Conservation (phyloP, 2,888 invertebrate genomes). For the Artemia sp. region DNA sequence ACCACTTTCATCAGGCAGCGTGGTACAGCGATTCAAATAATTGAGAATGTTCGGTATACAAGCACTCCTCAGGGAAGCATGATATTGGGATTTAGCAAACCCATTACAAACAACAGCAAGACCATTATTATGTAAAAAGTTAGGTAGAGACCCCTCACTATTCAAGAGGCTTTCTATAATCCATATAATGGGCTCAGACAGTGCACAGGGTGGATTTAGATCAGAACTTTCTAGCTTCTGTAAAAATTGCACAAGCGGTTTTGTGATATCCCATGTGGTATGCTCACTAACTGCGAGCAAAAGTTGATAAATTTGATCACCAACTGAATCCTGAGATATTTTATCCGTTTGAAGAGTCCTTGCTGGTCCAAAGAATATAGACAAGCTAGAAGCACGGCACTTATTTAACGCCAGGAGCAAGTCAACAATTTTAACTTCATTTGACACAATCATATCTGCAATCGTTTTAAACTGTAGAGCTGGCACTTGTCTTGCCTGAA, state of each 20-base stretch:
- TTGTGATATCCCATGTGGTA: slow-evolving; percentile 9
- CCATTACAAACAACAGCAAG: not conserved
- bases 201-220: slow-evolving; percentile 48
- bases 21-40: not conserved
- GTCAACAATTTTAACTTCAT: slow-evolving; percentile 62
- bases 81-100: not conserved
- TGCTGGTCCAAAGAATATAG: slow-evolving; percentile 43
- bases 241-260: slow-evolving; percentile 54
- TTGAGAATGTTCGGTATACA: not conserved
- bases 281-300: not conserved
- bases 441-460: slow-evolving; percentile 39
- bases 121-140: not conserved
- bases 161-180: slow-evolving; percentile 33
- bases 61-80: not conserved
- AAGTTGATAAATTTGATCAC: not conserved
- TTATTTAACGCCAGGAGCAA: slow-evolving; percentile 60
- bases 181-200: slow-evolving; percentile 48
- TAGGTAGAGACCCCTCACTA: not conserved
- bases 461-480: not conserved
- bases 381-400: slow-evolving; percentile 51
- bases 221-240: slow-evolving; percentile 53
- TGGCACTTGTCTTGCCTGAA: slow-evolving; percentile 9
- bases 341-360: slow-evolving; percentile 25
- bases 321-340: not conserved
- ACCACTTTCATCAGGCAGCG: not conserved